Evolutionary conservation across 2,113 vertebrate species (phyloP).

Genomic region (Paracanthobrama guichenoti): DNA sequence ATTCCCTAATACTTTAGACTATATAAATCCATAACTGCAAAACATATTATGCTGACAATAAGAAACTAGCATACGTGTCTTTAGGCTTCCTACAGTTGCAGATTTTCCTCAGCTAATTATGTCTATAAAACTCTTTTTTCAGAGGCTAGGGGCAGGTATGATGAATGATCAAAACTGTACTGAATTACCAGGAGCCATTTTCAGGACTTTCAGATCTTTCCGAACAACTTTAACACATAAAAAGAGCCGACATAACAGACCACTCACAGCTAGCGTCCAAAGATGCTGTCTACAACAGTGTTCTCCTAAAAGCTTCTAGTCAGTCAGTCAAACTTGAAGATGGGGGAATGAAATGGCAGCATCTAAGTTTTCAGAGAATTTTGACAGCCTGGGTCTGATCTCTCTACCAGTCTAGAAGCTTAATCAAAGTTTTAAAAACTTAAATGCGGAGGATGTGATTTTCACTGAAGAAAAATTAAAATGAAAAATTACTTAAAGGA

Average conservation of each 20-base stretch:
- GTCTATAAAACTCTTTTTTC: neutral
- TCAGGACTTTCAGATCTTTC: neutral
- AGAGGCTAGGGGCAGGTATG: neutral
- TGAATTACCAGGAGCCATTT: neutral
- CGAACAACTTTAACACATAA: neutral
- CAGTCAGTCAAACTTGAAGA: slow-evolving; percentile 1
- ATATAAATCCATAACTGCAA: neutral
- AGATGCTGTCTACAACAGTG: neutral
- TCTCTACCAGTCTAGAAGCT: neutral
- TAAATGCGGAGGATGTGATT: neutral
- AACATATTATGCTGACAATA: slow-evolving; percentile 4
- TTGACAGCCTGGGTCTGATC: neutral
- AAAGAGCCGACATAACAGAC: neutral
- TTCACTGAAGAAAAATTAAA: slow-evolving; percentile 32
- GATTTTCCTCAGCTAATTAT: neutral
- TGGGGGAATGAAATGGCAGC: neutral
- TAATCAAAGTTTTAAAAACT: slow-evolving; percentile 47
- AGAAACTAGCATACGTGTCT: neutral
- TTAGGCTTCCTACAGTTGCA: neutral
- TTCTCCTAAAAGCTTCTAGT: neutral
- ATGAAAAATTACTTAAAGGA: neutral
- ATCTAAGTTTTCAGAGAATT: neutral
- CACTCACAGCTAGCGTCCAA: neutral
- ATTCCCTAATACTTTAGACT: no score
- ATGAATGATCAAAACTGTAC: neutral